Conservation (phyloP, 2,113 vertebrate species). For the Nipponia nippon region DNA sequence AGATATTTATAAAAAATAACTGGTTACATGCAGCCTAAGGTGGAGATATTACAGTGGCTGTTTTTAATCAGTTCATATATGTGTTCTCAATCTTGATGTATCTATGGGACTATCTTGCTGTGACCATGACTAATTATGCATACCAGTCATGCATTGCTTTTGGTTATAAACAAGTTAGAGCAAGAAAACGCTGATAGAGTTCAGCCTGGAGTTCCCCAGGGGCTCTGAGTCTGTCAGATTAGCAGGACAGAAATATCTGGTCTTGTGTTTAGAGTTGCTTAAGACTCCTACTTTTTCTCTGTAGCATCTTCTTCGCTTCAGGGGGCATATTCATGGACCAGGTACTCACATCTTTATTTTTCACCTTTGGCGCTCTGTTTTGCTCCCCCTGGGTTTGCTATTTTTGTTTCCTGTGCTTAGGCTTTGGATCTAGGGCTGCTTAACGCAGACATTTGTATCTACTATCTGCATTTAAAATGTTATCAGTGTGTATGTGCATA, state of each 20-base stretch:
- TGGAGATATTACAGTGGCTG: not conserved
- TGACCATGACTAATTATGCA: not conserved
- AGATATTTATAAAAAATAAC: not conserved
- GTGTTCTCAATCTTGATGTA: not conserved
- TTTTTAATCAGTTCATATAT: not conserved
- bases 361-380: not conserved
- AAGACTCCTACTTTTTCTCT: not conserved
- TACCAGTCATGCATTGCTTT: not conserved
- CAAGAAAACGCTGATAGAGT: not conserved
- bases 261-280: not conserved
- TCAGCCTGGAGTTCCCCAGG: not conserved
- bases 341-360: not conserved
- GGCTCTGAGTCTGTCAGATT: not conserved
- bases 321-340: not conserved
- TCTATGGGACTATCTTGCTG: not conserved
- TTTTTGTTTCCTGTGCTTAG: not conserved
- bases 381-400: not conserved
- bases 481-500: fast-evolving
- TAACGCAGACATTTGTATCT: not conserved
- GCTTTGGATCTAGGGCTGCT: not conserved
- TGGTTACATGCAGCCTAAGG: not conserved
- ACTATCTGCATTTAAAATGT: not conserved
- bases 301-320: not conserved
- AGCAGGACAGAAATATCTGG: not conserved
- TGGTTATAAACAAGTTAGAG: not conserved